Evolutionary conservation across 2,888 invertebrate genomes (phyloP), one percentile per base, ranked within the genome.

Genomic region (Steinernema carpocapsae): DNA sequence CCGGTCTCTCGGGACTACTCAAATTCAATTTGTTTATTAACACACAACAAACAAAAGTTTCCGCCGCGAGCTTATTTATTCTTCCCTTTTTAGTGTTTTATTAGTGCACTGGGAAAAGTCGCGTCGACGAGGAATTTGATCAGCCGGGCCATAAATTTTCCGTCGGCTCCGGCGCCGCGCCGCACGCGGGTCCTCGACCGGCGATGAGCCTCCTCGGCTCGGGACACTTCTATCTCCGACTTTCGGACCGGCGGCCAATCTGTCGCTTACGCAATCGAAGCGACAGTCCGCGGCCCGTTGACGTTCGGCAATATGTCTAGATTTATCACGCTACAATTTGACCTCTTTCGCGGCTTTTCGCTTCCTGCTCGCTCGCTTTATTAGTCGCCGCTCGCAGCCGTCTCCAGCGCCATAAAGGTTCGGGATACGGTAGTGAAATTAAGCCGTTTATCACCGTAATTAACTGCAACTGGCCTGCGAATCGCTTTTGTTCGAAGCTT

Each of bases 101-200:
- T 81, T 81, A 81, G 79, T 81, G 81, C 77, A 80, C 80, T 81
- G 81, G 81, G 81, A 81, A 48, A 48, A 48, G 48, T 48, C 48
- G 48, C 48, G 48, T 48, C 48, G 48, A 48, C 48, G 48, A 48
- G 19, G 48, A 48, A 48, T 48, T 48, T 48, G 48, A 64, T 64
- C 32, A 14, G 76, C 73, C 71, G 51, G 74, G 75, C 70, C 75
- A 77, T 77, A 78, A 80, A 80, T 79, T 79, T 78, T 79, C n/a
- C n/a, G 51, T 78, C 19, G 43, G 10, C 10, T 43, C 14, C 78
- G 73, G 79, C 77, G 72, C 75, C 73, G 3, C 72, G 64, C 71
- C 32, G 7, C 26, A 12, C 17, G 64, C 32, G 3, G 32, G 12
- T 32, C 22, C 32, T 17, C 12, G 22, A 26, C 64, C 64, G 64